Base-by-base conservation (phyloP, 2,888 invertebrate species). In the Chirona hameri region DNA sequence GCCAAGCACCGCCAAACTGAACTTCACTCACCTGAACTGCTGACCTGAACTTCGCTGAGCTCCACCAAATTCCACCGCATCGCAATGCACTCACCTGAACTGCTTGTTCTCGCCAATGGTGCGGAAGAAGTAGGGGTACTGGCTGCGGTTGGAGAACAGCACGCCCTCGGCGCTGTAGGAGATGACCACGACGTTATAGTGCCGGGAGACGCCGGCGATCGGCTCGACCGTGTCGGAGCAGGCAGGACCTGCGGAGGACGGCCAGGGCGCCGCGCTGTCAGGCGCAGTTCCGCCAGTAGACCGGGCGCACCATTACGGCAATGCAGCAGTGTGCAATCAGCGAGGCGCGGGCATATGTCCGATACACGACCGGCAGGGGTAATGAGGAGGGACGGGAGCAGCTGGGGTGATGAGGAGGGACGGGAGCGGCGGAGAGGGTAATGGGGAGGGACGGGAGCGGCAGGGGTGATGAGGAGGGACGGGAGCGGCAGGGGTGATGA, bases 141-240 rank as follows among this genome's bases (percentile, higher is more conserved):
- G 92, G 5, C 88, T 88, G 31, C 93, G 89, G 87, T 94, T 92
- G 0, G 91, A 91, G 86, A 93, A 93, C 79, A 91, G 91, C 1
- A 93, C 91, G 0, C 94, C 93, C 87, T 94, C 94, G 0, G 94
- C 94, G 84, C 93, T 92, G 87, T 94, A 95, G 81, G 93, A 93
- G 83, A 95, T 92, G 0, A 93, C 91, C 83, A 93, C 90, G 82
- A 92, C 92, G 85, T 91, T 91, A 86, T 92, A 93, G 86, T 93
- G 92, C 84, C 92, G 92, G 0, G 94, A 92, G 4, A 95, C 91
- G 0, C 93, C 93, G 0, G 93, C 93, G 60, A 95, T 89, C 0
- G 94, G 93, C 86, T 94, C 94, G 0, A 94, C 92, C 0, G 94
- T 94, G 87, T 94, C 94, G 0, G 93, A 93, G 86, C 94, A 95